A percentile compares a stretch with the other conserved stretches of the same genome.
These are phyloP conservation scores for Sebastes wilsoni DNA, from an alignment of 2,797 vertebrate species.

Conservation along the genomic window DNA sequence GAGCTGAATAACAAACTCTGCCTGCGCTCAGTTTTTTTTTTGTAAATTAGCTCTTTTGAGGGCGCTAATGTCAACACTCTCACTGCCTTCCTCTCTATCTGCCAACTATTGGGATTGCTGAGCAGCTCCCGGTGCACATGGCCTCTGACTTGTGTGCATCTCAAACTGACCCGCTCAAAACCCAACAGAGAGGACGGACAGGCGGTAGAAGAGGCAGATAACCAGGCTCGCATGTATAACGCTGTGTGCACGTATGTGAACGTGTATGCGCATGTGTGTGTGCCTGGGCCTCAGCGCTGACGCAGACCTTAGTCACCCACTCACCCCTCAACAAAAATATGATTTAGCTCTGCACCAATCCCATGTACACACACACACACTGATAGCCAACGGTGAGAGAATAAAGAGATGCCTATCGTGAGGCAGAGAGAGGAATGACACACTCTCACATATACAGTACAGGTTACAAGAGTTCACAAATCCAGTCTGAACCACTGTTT, in stretches of 20 bases:
- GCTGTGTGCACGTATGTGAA: neutral
- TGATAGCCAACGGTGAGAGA: constrained; percentile 1
- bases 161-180: constrained; percentile 16
- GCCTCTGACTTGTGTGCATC: constrained; percentile 54
- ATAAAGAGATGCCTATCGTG: constrained; percentile 14
- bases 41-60: constrained; percentile 60
- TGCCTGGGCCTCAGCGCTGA: constrained; percentile 7
- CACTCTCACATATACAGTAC: neutral
- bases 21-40: constrained; percentile 8
- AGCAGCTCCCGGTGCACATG: constrained; percentile 29
- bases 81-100: constrained; percentile 32
- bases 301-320: constrained; percentile 52
- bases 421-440: constrained; percentile 11
- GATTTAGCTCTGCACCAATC: constrained; percentile 56
- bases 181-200: neutral
- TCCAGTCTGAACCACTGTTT: neutral
- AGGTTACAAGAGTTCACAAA: neutral
- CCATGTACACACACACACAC: neutral
- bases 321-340: constrained; percentile 53
- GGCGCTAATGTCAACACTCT: constrained; percentile 53
- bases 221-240: neutral
- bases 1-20: constrained; percentile 72
- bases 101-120: constrained; percentile 31
- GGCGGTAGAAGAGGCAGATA: neutral
- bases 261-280: neutral